These are phyloP conservation scores for Lycodopsis pacificus DNA, from an alignment of 2,797 vertebrate genomes.

Conservation along the genomic window DNA sequence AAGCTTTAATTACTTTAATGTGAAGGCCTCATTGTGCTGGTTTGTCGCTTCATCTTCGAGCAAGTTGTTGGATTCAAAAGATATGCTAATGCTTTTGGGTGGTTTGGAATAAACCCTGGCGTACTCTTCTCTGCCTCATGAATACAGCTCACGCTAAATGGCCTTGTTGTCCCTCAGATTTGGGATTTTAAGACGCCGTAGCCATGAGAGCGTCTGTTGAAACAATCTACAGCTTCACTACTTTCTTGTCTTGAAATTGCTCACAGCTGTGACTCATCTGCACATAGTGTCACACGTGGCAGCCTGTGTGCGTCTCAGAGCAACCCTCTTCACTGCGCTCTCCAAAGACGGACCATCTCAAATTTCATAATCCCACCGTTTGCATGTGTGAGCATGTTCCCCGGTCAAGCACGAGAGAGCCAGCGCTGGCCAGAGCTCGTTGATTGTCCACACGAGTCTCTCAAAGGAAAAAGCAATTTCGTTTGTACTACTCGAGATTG, in stretches of 20 bases:
- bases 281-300: slow-evolving; percentile 9
- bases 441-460: slow-evolving; percentile 55
- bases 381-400: slow-evolving; percentile 71
- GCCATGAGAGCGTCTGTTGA: slow-evolving; percentile 18
- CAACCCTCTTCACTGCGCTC: slow-evolving; percentile 42
- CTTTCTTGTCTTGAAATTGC: not conserved
- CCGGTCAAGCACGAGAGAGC: slow-evolving; percentile 12
- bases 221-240: slow-evolving; percentile 4
- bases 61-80: slow-evolving; percentile 41
- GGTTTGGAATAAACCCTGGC: slow-evolving; percentile 22
- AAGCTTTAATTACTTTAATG: slow-evolving; percentile 50
- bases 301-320: slow-evolving; percentile 27
- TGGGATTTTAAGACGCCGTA: slow-evolving; percentile 19
- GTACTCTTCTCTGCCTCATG: slow-evolving; percentile 31
- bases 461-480: slow-evolving; percentile 67
- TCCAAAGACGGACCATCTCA: slow-evolving; percentile 53
- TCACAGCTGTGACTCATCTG: slow-evolving; percentile 15
- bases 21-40: slow-evolving; percentile 26
- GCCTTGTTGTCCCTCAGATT: slow-evolving; percentile 28
- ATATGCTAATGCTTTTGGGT: slow-evolving; percentile 35
- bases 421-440: slow-evolving; percentile 18
- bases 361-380: slow-evolving; percentile 70
- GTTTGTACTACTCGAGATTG: slow-evolving; percentile 16
- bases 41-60: slow-evolving; percentile 43
- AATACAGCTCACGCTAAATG: slow-evolving; percentile 52